Conservation (phyloP, 2,113 vertebrate genomes). For the Tichodroma muraria region DNA sequence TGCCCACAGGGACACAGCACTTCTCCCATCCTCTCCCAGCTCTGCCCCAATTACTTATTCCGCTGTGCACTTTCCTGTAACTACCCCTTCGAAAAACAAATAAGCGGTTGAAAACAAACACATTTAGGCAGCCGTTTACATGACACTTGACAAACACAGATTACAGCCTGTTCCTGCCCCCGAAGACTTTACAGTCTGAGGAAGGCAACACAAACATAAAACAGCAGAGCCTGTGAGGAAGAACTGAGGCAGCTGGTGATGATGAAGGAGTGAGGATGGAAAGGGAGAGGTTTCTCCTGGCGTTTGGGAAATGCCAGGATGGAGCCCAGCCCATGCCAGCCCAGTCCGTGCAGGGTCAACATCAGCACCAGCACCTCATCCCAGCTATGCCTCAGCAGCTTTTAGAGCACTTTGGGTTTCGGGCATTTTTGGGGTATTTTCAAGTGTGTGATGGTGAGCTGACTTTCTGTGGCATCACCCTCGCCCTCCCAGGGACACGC, state of each 20-base stretch:
- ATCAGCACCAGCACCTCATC: neutral
- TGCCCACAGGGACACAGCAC: neutral
- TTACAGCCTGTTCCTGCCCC: neutral
- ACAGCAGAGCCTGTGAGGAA: neutral
- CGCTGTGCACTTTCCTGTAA: neutral
- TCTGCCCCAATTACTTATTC: neutral
- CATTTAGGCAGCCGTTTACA: conserved; percentile 28
- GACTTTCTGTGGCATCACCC: rapidly evolving
- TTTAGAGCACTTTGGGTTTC: neutral
- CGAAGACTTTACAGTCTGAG: neutral
- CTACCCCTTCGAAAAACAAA: conserved; percentile 37
- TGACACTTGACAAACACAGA: conserved; percentile 28
- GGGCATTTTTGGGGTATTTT: neutral
- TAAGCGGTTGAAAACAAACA: conserved; percentile 22
- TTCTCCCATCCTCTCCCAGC: neutral
- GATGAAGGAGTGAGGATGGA: neutral
- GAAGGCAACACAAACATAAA: neutral
- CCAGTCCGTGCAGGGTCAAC: neutral
- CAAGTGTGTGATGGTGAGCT: too few species aligned
- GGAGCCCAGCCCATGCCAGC: neutral
- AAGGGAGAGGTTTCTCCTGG: neutral
- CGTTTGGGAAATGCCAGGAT: neutral
- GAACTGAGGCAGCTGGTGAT: neutral
- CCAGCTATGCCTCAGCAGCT: neutral
- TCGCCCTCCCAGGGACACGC: rapidly evolving